A percentile compares a stretch with the other conserved stretches of the same genome.
Evolutionary conservation across 2,113 vertebrate species (phyloP).

Genomic region (Sander lucioperca): DNA sequence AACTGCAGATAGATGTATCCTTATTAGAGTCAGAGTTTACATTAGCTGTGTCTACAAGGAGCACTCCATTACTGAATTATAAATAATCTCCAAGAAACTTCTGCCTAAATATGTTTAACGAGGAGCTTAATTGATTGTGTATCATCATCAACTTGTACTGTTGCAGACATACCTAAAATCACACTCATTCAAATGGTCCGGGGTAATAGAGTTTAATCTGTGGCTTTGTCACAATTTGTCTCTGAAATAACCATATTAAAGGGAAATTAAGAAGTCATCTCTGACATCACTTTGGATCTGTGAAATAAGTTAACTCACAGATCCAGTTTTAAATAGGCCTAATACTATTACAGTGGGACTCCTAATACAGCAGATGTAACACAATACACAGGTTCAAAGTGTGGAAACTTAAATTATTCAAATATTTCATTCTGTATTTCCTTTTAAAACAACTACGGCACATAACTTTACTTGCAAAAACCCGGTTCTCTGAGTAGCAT

Average conservation of each 20-base stretch:
- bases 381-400: background rate
- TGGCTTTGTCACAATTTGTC: background rate
- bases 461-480: background rate
- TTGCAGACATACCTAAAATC: constrained; percentile 23
- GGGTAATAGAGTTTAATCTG: background rate
- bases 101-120: constrained; percentile 37
- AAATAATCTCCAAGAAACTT: constrained; percentile 54
- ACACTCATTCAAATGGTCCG: constrained; percentile 1
- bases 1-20: constrained; percentile 62
- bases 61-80: constrained; percentile 56
- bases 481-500: background rate
- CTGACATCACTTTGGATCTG: background rate
- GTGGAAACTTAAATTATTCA: background rate
- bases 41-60: constrained; percentile 53
- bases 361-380: background rate
- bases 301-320: constrained; percentile 1
- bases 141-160: constrained; percentile 26
- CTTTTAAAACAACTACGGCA: background rate
- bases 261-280: background rate
- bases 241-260: constrained; percentile 25
- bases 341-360: background rate
- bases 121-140: constrained; percentile 31
- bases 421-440: background rate
- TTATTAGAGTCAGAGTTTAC: constrained; percentile 65
- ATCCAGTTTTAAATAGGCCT: constrained; percentile 5